Evolutionary conservation across 2,113 vertebrate species (phyloP).

Genomic region (Rhynchomys soricoides): DNA sequence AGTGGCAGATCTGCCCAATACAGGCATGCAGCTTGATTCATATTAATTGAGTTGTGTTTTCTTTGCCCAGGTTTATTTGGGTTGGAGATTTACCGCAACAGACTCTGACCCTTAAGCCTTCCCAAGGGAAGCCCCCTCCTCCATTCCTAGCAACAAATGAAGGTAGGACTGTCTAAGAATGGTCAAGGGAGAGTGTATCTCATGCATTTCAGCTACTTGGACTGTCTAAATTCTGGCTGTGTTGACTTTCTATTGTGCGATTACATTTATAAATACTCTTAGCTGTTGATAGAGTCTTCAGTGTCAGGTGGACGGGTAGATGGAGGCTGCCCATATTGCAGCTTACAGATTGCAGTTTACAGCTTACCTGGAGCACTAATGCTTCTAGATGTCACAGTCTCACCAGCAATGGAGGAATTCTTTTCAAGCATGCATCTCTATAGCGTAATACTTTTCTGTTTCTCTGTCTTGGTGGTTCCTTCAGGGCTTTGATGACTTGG

Average conservation of each 20-base stretch:
- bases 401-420: too few relatives aligned
- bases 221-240: not conserved
- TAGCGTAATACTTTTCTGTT: not conserved
- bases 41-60: too few relatives aligned
- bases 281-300: not conserved
- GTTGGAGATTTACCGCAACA: too few relatives aligned
- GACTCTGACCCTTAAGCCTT: not conserved
- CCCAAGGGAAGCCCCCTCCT: too few relatives aligned
- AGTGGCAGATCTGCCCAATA: too few relatives aligned
- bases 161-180: not conserved
- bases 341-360: not conserved
- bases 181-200: not conserved
- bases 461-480: not conserved
- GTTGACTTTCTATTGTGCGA: not conserved
- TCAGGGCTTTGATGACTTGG: not conserved
- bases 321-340: not conserved
- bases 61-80: too few relatives aligned
- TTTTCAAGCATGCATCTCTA: not conserved
- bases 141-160: not conserved
- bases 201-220: not conserved
- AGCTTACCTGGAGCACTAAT: not conserved
- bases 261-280: not conserved
- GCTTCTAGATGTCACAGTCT: not conserved
- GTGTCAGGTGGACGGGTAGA: not conserved
- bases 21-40: too few relatives aligned